phyloP scores from a whole-genome alignment of 1,140 invertebrate genomes.

The Dendroctonus valens region DNA sequence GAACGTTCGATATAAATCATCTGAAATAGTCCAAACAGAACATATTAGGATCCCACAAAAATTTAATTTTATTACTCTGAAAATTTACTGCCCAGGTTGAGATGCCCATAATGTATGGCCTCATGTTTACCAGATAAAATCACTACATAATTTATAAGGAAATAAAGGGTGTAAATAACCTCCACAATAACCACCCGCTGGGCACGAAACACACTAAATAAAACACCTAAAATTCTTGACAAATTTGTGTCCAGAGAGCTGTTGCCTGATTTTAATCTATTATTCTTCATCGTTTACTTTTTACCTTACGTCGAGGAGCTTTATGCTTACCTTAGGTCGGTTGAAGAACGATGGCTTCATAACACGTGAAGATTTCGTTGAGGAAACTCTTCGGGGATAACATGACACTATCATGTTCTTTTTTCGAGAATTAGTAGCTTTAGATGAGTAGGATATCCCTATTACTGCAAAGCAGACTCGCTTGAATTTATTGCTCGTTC shows the following conservation, averaged over 20 bases:
- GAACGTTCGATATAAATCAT: slow-evolving; percentile 20
- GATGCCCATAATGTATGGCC: slow-evolving; percentile 26
- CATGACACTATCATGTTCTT: slow-evolving; percentile 37
- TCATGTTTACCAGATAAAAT: slow-evolving; percentile 40
- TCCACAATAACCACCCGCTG: slow-evolving; percentile 44
- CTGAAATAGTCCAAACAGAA: slow-evolving; percentile 18
- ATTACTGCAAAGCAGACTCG: slow-evolving; percentile 10
- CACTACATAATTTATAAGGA: slow-evolving; percentile 44
- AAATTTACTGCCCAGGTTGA: slow-evolving; percentile 25
- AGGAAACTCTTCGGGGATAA: slow-evolving; percentile 29
- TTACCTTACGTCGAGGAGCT: slow-evolving; percentile 21
- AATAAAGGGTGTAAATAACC: slow-evolving; percentile 46
- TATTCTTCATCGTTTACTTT: slow-evolving; percentile 20
- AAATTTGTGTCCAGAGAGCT: slow-evolving; percentile 42
- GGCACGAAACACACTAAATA: slow-evolving; percentile 36
- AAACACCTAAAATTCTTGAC: slow-evolving; percentile 42
- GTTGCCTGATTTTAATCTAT: slow-evolving; percentile 35
- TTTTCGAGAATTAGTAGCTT: slow-evolving; percentile 35
- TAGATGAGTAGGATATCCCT: slow-evolving; percentile 35
- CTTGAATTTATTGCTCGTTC: too few species aligned
- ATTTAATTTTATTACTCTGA: slow-evolving; percentile 28
- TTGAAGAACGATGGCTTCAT: slow-evolving; percentile 8
- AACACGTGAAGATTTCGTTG: slow-evolving; percentile 6
- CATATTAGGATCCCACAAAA: slow-evolving; percentile 24
- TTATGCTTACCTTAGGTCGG: slow-evolving; percentile 4